Conservation (phyloP, 1,140 invertebrate genomes). For the Polypedilum pembai region DNA sequence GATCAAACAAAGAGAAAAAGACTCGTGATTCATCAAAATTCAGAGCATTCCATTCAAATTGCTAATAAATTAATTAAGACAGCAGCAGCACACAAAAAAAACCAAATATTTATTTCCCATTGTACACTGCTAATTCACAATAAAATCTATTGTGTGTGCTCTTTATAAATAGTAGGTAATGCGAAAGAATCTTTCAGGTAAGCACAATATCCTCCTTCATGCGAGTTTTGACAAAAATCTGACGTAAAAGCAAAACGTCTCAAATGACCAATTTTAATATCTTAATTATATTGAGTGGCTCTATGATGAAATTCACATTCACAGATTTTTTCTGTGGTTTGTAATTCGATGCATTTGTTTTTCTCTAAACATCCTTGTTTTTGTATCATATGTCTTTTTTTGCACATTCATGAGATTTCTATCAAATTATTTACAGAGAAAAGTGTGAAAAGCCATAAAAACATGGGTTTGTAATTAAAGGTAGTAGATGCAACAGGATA, state of each 20-base stretch:
- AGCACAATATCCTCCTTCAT: not conserved
- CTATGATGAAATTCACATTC: not conserved
- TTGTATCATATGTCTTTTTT: not conserved
- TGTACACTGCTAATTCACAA: not conserved
- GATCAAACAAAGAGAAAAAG: too few relatives aligned
- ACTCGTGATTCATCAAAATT: too few relatives aligned
- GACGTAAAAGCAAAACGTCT: slow-evolving; percentile 8
- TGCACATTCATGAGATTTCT: not conserved
- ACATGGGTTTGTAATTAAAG: not conserved
- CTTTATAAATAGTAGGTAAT: not conserved
- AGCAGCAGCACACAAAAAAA: not conserved
- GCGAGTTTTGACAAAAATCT: not conserved
- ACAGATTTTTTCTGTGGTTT: not conserved
- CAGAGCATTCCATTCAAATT: not conserved
- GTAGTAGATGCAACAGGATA: slow-evolving; percentile 11
- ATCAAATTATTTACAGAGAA: slow-evolving; percentile 26
- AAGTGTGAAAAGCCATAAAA: slow-evolving; percentile 25
- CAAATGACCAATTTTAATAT: not conserved
- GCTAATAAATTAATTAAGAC: slow-evolving; percentile 20
- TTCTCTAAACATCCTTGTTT: slow-evolving; percentile 6
- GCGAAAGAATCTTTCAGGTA: not conserved
- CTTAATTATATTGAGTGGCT: slow-evolving; percentile 28
- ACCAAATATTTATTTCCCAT: not conserved
- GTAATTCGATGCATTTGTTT: slow-evolving; percentile 27
- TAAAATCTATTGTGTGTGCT: not conserved